These are phyloP conservation scores for Eumeta japonica DNA, from an alignment of 1,140 invertebrate genomes.

Conservation along the genomic window DNA sequence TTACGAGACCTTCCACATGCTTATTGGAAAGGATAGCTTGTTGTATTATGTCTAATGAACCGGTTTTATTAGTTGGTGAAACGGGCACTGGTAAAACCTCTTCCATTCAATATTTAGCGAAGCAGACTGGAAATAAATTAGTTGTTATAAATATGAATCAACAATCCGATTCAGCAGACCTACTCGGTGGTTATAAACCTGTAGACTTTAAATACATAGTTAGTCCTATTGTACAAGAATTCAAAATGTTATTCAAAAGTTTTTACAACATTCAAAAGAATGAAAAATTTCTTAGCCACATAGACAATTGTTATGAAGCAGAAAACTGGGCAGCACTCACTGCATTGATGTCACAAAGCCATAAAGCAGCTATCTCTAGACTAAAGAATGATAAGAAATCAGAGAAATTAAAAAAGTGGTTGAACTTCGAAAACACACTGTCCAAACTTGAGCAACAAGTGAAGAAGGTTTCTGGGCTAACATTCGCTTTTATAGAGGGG, in stretches of 20 bases:
- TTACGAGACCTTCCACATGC: constrained; percentile 74
- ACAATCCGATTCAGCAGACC: constrained; percentile 94
- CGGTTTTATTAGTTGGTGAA: constrained; percentile 94
- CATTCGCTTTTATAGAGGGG: constrained; percentile 92
- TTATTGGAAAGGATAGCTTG: constrained; percentile 85
- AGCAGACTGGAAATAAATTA: constrained; percentile 78
- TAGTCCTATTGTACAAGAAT: constrained; percentile 76
- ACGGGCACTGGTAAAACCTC: constrained; percentile 98
- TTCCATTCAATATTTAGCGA: constrained; percentile 90
- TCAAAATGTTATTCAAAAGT: constrained; percentile 77
- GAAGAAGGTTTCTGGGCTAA: constrained; percentile 75
- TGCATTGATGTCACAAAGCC: constrained; percentile 75
- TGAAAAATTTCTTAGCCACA: constrained; percentile 77
- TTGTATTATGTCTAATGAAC: constrained; percentile 81
- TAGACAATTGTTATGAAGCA: constrained; percentile 73
- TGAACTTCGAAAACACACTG: constrained; percentile 58
- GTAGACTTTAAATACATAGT: constrained; percentile 87
- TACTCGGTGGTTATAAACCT: constrained; percentile 96
- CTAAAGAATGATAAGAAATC: constrained; percentile 42
- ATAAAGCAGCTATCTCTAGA: constrained; percentile 66
- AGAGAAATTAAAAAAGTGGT: constrained; percentile 44
- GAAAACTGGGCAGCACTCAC: constrained; percentile 73
- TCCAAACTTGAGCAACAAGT: constrained; percentile 59
- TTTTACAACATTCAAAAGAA: constrained; percentile 84
- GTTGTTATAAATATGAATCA: constrained; percentile 99